Evolutionary conservation across 2,888 invertebrate species (phyloP).

Genomic region (Smittia aterrima): DNA sequence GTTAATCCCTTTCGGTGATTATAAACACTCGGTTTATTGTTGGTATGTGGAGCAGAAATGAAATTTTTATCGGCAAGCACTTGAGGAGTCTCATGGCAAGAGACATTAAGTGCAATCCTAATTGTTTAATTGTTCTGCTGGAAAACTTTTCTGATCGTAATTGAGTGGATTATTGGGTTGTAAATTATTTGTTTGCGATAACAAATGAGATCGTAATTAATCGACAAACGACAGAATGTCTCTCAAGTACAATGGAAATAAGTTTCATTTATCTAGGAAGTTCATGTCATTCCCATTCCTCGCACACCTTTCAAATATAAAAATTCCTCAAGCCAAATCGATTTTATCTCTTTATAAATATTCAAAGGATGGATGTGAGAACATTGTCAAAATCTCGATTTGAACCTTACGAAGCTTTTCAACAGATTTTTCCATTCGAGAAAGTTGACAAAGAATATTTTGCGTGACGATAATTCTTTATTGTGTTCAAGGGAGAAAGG

Average conservation of each 20-base stretch:
- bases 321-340: no score
- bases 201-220: constrained; percentile 3
- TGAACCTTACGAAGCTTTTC: neutral
- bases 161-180: neutral
- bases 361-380: constrained; percentile 21
- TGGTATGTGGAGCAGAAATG: neutral
- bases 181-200: neutral
- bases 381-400: neutral
- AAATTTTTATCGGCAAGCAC: constrained; percentile 9
- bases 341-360: neutral
- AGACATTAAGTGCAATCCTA: constrained; percentile 33
- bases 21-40: constrained; percentile 27
- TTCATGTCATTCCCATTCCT: no score
- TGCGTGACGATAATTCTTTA: constrained; percentile 39
- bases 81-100: neutral
- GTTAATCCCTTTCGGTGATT: neutral
- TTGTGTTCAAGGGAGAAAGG: neutral
- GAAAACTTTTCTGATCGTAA: neutral
- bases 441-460: constrained; percentile 37
- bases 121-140: neutral
- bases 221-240: neutral
- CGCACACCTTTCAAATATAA: no score
- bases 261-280: no score
- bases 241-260: no score
- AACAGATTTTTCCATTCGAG: neutral